A percentile compares a stretch with the other conserved stretches of the same genome.
phyloP scores from a whole-genome alignment of 2,888 invertebrate genomes.

The Dendrolimus pini region DNA sequence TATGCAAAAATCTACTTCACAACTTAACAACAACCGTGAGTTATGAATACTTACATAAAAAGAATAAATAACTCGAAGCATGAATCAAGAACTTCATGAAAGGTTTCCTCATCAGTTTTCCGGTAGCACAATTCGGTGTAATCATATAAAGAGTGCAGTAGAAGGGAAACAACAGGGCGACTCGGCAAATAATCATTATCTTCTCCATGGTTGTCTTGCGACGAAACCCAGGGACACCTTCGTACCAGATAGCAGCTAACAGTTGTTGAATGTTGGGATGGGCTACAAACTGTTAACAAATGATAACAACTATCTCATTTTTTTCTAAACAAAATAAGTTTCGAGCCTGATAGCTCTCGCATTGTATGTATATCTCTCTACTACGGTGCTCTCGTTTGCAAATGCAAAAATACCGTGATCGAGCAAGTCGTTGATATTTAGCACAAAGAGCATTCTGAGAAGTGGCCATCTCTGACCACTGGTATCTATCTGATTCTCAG shows the following conservation, averaged over 20 bases:
- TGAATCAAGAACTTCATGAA: constrained; percentile 98
- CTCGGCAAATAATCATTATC: constrained; percentile 82
- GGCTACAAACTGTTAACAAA: constrained; percentile 85
- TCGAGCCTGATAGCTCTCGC: too few relatives aligned
- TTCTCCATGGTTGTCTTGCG: constrained; percentile 86
- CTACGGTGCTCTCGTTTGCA: too few relatives aligned
- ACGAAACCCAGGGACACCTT: constrained; percentile 95
- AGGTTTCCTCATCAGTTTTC: constrained; percentile 92
- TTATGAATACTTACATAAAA: constrained; percentile 84
- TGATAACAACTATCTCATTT: not conserved
- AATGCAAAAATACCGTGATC: too few relatives aligned
- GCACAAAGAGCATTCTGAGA: too few relatives aligned
- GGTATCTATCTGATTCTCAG: too few relatives aligned
- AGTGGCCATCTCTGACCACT: too few relatives aligned
- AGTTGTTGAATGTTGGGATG: constrained; percentile 97
- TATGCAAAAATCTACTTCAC: too few relatives aligned
- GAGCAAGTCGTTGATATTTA: too few relatives aligned
- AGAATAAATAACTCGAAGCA: constrained; percentile 95
- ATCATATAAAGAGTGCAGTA: constrained; percentile 91
- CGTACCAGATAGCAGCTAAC: constrained; percentile 94
- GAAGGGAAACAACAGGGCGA: constrained; percentile 90
- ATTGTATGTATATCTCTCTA: too few relatives aligned
- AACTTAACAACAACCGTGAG: too few relatives aligned
- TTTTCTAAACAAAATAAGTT: not conserved
- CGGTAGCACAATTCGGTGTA: constrained; percentile 87